Conservation (phyloP, 2,797 vertebrate genomes). For the Gallinago solitaria region DNA sequence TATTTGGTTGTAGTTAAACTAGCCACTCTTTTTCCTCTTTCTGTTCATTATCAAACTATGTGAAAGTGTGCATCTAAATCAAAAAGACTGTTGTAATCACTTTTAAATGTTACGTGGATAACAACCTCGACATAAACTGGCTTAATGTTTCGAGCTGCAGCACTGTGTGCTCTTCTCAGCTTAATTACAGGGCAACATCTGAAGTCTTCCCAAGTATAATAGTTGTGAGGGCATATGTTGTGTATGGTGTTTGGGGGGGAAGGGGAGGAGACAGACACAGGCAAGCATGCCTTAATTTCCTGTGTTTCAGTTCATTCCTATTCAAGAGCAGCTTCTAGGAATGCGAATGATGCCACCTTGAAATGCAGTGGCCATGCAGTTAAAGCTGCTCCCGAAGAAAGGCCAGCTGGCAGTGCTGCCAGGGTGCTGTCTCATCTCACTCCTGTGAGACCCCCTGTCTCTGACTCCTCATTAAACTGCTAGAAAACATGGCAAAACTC, state of each 20-base stretch:
- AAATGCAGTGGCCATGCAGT: neutral
- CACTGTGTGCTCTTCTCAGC: fast-evolving
- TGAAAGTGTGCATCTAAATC: conserved; percentile 9
- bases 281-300: neutral
- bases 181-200: neutral
- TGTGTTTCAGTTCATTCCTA: neutral
- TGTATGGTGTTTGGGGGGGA: fast-evolving
- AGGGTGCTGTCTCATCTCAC: neutral
- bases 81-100: neutral
- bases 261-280: neutral
- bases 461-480: neutral
- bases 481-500: neutral
- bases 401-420: fast-evolving
- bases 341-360: neutral
- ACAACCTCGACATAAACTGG: neutral
- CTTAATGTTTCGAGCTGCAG: neutral
- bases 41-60: neutral
- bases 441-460: neutral
- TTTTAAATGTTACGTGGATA: neutral
- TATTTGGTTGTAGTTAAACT: conserved; percentile 2
- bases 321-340: neutral
- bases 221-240: no score
- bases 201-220: neutral
- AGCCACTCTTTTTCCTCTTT: neutral
- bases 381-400: neutral